Evolutionary conservation across 2,888 invertebrate species (phyloP), one percentile per base, ranked within the genome.

Genomic region (Tetrapedia diversipes): DNA sequence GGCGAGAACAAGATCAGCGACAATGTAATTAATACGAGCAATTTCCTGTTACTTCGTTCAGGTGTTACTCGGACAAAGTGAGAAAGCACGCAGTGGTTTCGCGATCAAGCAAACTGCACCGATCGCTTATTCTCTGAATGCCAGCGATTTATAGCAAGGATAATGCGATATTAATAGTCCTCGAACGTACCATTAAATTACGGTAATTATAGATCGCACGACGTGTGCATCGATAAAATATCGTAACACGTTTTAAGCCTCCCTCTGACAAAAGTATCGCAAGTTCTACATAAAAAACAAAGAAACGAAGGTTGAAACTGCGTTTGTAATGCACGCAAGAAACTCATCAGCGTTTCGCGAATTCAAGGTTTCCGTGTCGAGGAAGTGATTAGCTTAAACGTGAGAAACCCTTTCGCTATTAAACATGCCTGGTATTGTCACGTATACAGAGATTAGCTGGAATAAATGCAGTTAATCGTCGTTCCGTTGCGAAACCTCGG

Each of bases 61-160:
- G 53, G 37, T 14, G 59, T 29, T 37, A 29, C 39, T 32, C 53
- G 51, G 27, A n/a, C 37, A 51, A 43, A 70, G 32, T 27, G 37
- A 22, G 59, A n/a, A n/a, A 37, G 27, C 10, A 16, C 41, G 14
- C 43, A 37, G 60, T 43, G 22, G 6, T 16, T n/a, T 53, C 27
- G 16, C 24, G 51, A 67, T 68, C 60, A 57, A 63, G 56, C 57
- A 71, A 71, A 74, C 71, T 74, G 22, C 39, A 69, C 41, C 27
- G 29, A 59, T 19, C 72, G 19, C 39, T 64, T 53, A 45, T 47
- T 19, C 32, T 4, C 6, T 16, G 34, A 57, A 63, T 59, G 57
- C 32, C 54, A 19, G 60, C 45, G 39, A 72, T 64, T 59, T 54
- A n/a, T 53, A 53, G 27, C 59, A 72, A 72, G 53, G 59, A 64